Evolutionary conservation across 2,888 invertebrate species (phyloP), one percentile per base, ranked within the genome.

Genomic region (Troides helena): DNA sequence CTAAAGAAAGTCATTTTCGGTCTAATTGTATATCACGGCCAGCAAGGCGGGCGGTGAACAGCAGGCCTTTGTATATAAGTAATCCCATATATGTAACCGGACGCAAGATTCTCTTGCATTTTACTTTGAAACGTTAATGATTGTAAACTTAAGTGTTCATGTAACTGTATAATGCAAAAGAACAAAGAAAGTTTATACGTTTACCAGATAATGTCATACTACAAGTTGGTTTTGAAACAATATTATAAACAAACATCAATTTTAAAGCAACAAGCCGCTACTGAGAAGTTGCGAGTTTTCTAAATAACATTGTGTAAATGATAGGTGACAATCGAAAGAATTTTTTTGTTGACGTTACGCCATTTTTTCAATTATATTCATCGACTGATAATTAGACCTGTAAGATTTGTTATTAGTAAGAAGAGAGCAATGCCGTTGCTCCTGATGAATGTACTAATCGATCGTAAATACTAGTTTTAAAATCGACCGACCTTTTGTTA

Each of bases 141-240:
- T 69, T 72, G 67, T 83, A 85, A 85, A 85, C 83, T 84, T 82
- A 78, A 77, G 76, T 74, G 76, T 74, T 83, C 81, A 73, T 75
- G 80, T 84, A 82, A 81, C 84, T 77, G 78, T 81, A 85, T 76
- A 79, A 85, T 85, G 81, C 78, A 74, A 72, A 76, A 80, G 87
- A 89, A 90, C 90, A 90, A 91, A 89, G 89, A 82, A 78, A 84
- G 90, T 90, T 90, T 90, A 77, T 78, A 87, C 88, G 85, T 85
- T 86, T 84, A 86, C 85, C 85, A 82, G 87, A 88, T 86, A 87
- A 85, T 84, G 81, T 80, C 83, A 85, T 85, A 84, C 76, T 76
- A 75, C 78, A 85, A 81, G 80, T 76, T 77, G 79, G 85, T 85
- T 85, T 85, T 84, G 83, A 85, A 85, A 67, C 67, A 67, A 67